Percentiles rank a stretch among this genome's conserved stretches.
Conservation (phyloP, 2,797 vertebrate species). For the Phrynocephalus vlangalii region DNA sequence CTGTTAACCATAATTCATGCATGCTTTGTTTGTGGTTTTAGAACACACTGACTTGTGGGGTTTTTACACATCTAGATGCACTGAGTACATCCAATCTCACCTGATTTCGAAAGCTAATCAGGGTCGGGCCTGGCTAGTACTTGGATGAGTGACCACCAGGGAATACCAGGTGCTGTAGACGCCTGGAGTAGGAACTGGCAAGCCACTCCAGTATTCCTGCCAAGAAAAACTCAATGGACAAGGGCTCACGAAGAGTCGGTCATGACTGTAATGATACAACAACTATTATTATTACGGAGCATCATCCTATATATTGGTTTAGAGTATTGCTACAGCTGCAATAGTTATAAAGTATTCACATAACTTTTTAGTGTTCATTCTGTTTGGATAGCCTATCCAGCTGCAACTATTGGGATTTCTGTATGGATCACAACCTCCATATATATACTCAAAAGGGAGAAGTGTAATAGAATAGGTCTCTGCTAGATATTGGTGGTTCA, state of each 20-base stretch:
- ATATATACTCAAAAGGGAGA: background rate
- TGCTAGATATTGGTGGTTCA: too few species aligned
- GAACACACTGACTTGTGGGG: background rate
- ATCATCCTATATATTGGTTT: background rate
- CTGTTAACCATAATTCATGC: background rate
- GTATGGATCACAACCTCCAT: background rate
- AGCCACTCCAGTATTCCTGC: too few species aligned
- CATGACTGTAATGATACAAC: too few species aligned
- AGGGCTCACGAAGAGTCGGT: too few species aligned
- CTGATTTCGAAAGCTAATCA: too few species aligned
- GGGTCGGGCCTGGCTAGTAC: too few species aligned
- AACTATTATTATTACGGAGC: background rate
- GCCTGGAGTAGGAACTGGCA: too few species aligned
- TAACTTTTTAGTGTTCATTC: background rate
- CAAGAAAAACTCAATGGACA: too few species aligned
- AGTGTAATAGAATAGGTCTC: background rate
- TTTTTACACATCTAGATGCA: background rate
- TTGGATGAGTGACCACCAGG: too few species aligned
- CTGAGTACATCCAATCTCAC: too few species aligned
- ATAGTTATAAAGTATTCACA: background rate
- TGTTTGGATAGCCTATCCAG: background rate
- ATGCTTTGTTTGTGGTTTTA: slow-evolving; percentile 8
- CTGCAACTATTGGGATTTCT: background rate
- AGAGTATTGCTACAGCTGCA: background rate
- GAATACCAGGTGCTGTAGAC: too few species aligned